Evolutionary conservation across 2,113 vertebrate genomes (phyloP).

Genomic region (Bujurquina vittata): DNA sequence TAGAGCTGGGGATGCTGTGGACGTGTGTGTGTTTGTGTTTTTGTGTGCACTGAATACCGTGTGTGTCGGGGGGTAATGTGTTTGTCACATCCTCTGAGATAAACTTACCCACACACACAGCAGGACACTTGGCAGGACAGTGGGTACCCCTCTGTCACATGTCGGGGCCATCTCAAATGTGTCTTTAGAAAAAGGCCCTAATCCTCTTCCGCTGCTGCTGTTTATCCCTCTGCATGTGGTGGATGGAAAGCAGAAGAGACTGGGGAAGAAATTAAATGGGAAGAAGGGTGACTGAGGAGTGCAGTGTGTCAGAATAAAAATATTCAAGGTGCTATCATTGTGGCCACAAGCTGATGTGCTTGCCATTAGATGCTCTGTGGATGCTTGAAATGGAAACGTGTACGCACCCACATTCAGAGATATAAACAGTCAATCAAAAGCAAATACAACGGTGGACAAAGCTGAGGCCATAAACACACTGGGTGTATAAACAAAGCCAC

Average conservation of each 20-base stretch:
- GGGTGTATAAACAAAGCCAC: not conserved
- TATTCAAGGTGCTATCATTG: not conserved
- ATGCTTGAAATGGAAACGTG: conserved; percentile 36
- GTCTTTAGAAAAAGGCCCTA: conserved; percentile 52
- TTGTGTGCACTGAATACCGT: conserved; percentile 5
- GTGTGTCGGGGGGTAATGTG: conserved; percentile 11
- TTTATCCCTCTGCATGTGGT: conserved; percentile 38
- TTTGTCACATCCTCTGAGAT: conserved; percentile 20
- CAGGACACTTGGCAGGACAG: conserved; percentile 50
- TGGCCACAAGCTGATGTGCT: conserved; percentile 28
- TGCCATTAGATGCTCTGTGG: conserved; percentile 40
- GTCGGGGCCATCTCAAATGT: conserved; percentile 49
- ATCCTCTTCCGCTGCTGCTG: conserved; percentile 53
- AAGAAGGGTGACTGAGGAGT: not conserved
- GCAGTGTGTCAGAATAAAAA: conserved; percentile 10
- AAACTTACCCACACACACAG: conserved; percentile 52
- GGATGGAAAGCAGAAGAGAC: not conserved
- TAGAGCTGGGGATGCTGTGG: conserved; percentile 2
- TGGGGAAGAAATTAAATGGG: not conserved
- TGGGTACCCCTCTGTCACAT: conserved; percentile 34
- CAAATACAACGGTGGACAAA: conserved; percentile 12
- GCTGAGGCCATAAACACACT: not conserved
- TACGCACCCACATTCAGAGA: not conserved
- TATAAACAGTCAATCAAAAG: conserved; percentile 29
- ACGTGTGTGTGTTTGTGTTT: not conserved